Base-by-base conservation (phyloP, 2,113 vertebrate species). In the Ammodytes marinus region DNA sequence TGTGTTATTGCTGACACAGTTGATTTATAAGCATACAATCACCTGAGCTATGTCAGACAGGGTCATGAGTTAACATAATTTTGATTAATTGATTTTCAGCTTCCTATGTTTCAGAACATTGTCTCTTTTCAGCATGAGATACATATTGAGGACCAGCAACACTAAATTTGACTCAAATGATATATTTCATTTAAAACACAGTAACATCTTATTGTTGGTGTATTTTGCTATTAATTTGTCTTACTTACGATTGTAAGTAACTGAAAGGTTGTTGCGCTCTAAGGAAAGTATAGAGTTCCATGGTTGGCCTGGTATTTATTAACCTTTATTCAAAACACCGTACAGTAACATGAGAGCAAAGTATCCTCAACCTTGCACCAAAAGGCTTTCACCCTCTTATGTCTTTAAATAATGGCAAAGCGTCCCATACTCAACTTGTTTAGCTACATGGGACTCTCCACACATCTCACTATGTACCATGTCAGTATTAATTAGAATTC, bases 31-130 rank as follows among this genome's bases (percentile, higher is more conserved):
- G 39, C 15, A 37, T 40, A 17, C 7, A 49, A 4, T 39, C 67
- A 52, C n/a, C 43, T 53, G 12, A 54, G 27, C 3, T 12, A 52
- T 64, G 8, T 87, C 74, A 8, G 39, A n/a, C 5, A 13, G 10
- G 15, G 2, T 67, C 50, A 53, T 13, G 10, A 11, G 0, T 74
- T 7, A 52, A 46, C 27, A 4, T 43, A 4, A 39, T 60, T 14
- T 60, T 6, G 40, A 27, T 19, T 0, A 45, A 40, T 59, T 75
- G 6, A 45, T 71, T 39, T 45, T 1, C 10, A 12, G 7, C 0
- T 14, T 3, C 17, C 0, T 6, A 0, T 45, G 6, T 17, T 11
- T 0, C 10, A 57, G 1, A 39, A 9, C 42, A 19, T 13, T 15
- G 69, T 59, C 19, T 6, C 9, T 0, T 45, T 65, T 65, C 50